phyloP scores from a whole-genome alignment of 2,797 vertebrate genomes.

The Nannoperca obscura region DNA sequence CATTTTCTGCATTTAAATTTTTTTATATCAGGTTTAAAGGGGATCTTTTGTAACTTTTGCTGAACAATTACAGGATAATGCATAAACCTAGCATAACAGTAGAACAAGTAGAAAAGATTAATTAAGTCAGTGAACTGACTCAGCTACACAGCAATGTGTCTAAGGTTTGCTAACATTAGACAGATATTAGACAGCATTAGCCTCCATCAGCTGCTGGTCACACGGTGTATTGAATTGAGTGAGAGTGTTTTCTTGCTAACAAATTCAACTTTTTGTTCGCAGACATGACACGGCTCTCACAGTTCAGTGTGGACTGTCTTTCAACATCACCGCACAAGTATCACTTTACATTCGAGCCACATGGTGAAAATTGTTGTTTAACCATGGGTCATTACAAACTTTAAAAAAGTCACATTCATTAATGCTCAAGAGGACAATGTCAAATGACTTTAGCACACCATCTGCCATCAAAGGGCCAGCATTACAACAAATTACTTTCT shows the following conservation, averaged over 20 bases:
- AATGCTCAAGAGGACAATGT: slow-evolving; percentile 56
- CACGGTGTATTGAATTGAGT: background rate
- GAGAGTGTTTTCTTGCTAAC: background rate
- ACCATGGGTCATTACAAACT: slow-evolving; percentile 4
- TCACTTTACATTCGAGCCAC: slow-evolving; percentile 27
- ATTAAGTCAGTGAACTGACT: background rate
- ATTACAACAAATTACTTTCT: slow-evolving; percentile 64
- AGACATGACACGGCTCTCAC: background rate
- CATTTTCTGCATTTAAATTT: background rate
- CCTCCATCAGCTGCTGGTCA: background rate
- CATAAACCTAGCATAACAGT: background rate
- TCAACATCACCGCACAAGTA: background rate
- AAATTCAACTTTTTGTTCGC: background rate
- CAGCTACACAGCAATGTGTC: background rate
- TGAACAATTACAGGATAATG: background rate
- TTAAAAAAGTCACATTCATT: slow-evolving; percentile 72
- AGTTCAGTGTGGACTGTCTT: background rate
- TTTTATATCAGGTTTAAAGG: background rate
- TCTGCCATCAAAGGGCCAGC: slow-evolving; percentile 50
- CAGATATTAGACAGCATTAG: too few species aligned
- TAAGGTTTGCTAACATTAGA: too few species aligned
- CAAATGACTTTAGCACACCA: slow-evolving; percentile 37
- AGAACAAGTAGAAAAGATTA: background rate
- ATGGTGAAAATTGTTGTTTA: slow-evolving; percentile 26
- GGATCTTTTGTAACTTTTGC: background rate